phyloP scores from a whole-genome alignment of 2,113 vertebrate genomes.

The Thamnaconus septentrionalis region DNA sequence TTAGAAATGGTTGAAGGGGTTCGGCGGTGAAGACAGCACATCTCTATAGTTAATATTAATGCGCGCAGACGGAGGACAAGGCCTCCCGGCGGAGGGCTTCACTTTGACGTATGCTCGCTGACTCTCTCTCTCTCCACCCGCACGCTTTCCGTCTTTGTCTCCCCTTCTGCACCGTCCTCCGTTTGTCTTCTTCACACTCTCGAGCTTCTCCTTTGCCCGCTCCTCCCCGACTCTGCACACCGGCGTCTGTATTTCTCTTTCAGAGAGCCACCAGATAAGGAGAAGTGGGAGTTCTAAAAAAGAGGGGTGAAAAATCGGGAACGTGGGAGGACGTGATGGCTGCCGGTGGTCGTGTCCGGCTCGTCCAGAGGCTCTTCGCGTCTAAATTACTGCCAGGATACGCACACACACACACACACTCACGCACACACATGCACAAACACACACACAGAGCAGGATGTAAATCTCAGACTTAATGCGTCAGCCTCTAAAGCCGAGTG shows the following conservation, averaged over 20 bases:
- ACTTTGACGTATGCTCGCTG: slow-evolving; percentile 64
- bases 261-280: slow-evolving; percentile 10
- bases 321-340: slow-evolving; percentile 34
- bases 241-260: not conserved
- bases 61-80: slow-evolving; percentile 66
- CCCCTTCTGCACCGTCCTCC: slow-evolving; percentile 1
- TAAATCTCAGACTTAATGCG: slow-evolving; percentile 45
- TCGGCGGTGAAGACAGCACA: slow-evolving; percentile 55
- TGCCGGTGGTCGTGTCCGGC: slow-evolving; percentile 24
- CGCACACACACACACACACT: slow-evolving; percentile 13
- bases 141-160: slow-evolving; percentile 35
- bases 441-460: slow-evolving; percentile 20
- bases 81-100: slow-evolving; percentile 64
- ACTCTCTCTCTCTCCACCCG: slow-evolving; percentile 47
- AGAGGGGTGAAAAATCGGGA: slow-evolving; percentile 23
- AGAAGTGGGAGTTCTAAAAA: slow-evolving; percentile 39
- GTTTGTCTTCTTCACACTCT: slow-evolving; percentile 29
- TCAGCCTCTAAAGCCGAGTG: slow-evolving; percentile 35
- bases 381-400: slow-evolving; percentile 35
- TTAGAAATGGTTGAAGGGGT: slow-evolving; percentile 60
- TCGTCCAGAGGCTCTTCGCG: slow-evolving; percentile 18
- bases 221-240: too few species aligned
- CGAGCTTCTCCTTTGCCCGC: too few species aligned
- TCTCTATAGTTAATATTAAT: slow-evolving; percentile 71
- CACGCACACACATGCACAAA: not conserved